A percentile compares a stretch with the other conserved stretches of the same genome.
Conservation (phyloP, 2,113 vertebrate species). For the Archilochus colubris region DNA sequence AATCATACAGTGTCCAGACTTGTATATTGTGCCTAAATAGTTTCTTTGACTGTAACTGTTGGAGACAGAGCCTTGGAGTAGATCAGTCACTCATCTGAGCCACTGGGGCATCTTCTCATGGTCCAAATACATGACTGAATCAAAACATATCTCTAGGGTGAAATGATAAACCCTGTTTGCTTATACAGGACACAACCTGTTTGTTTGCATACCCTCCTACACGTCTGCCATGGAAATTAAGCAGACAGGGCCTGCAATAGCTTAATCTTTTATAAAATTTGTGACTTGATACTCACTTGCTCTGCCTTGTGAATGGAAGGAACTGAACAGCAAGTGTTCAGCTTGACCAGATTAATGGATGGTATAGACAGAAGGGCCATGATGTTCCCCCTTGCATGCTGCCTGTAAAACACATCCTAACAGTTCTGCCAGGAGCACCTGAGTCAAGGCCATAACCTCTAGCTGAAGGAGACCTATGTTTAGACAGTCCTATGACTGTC, state of each 20-base stretch:
- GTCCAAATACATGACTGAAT: background rate
- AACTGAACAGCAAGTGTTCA: background rate
- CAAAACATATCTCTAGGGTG: background rate
- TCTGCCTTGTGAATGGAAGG: background rate
- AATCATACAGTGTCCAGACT: background rate
- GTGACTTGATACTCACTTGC: background rate
- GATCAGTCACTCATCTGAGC: background rate
- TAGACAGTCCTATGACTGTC: background rate
- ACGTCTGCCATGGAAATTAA: background rate
- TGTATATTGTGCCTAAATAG: background rate
- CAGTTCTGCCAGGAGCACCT: background rate
- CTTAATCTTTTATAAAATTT: background rate
- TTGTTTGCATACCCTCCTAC: background rate
- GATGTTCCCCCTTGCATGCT: background rate
- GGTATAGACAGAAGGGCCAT: background rate
- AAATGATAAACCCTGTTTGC: background rate
- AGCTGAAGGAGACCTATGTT: slow-evolving; percentile 41
- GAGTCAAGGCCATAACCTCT: background rate
- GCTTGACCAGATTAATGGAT: background rate
- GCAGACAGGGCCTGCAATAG: background rate
- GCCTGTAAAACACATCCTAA: background rate
- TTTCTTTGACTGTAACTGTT: background rate
- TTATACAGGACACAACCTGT: background rate
- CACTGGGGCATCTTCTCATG: background rate
- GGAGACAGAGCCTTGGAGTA: background rate